Percentiles rank a stretch among this genome's conserved stretches.
Evolutionary conservation across 1,140 invertebrate genomes (phyloP).

Genomic region (Popillia japonica): DNA sequence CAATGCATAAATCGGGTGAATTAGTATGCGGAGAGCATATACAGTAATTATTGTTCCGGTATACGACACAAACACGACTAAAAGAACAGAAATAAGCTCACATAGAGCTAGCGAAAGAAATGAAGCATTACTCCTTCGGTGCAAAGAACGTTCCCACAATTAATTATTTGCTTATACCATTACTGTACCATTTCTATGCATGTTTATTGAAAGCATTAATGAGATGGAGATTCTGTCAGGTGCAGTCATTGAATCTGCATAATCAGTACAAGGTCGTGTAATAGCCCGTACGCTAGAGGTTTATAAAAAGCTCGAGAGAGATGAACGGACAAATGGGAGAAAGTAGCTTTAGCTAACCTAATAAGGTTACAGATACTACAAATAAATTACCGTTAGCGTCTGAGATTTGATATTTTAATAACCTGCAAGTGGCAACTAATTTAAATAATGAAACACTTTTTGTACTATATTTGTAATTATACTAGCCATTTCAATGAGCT

Average conservation of each 20-base stretch:
- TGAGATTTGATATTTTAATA: not conserved
- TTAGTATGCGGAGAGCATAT: not conserved
- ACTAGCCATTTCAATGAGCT: too few species aligned
- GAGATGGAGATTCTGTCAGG: constrained; percentile 10
- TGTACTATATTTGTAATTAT: too few species aligned
- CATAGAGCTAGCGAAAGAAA: not conserved
- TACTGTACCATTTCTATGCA: constrained; percentile 9
- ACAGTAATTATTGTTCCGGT: constrained; percentile 28
- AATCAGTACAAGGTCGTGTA: constrained; percentile 23
- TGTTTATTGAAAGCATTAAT: constrained; percentile 29
- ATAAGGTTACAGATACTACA: constrained; percentile 9
- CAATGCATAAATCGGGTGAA: not conserved
- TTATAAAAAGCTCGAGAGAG: not conserved
- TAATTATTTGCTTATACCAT: constrained; percentile 28
- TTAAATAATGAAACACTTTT: too few species aligned
- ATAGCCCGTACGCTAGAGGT: not conserved
- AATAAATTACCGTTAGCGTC: too few species aligned
- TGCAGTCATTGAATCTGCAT: constrained; percentile 8
- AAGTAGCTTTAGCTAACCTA: not conserved
- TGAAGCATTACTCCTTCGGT: not conserved
- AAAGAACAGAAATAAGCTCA: not conserved
- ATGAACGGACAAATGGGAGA: not conserved
- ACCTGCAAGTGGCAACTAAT: too few species aligned
- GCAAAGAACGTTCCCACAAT: not conserved
- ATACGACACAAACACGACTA: not conserved